A percentile compares a stretch with the other conserved stretches of the same genome.
Evolutionary conservation across 64 coral and sea anemone species (phyloP).

Genomic region (Actinia equina): DNA sequence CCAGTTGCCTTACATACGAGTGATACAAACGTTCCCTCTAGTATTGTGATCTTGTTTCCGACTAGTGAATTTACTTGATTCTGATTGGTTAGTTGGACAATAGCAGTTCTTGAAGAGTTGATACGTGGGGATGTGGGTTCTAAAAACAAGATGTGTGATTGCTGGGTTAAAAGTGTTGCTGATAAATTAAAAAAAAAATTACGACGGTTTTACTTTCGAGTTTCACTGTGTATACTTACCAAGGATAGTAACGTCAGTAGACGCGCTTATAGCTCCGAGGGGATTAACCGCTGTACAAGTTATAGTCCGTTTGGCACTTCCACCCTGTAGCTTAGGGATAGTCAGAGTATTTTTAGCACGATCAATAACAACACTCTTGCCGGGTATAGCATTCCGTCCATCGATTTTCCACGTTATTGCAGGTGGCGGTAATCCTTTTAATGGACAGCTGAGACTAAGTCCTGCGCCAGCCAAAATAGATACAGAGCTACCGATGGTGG

Average conservation of each 20-base stretch:
- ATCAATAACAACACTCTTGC: not conserved
- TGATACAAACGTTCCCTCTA: slow-evolving; percentile 46
- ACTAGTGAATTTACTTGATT: slow-evolving; percentile 39
- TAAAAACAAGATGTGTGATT: not conserved
- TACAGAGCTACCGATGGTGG: slow-evolving; percentile 45
- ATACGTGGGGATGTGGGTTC: not conserved
- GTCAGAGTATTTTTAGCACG: not conserved
- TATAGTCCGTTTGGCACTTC: not conserved
- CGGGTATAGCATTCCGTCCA: not conserved
- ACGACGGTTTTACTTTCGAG: too few species aligned
- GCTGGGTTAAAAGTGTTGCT: too few species aligned
- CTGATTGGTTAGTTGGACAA: not conserved
- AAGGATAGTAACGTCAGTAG: slow-evolving; percentile 20
- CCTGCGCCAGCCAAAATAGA: slow-evolving; percentile 49
- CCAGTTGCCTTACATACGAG: slow-evolving; percentile 35
- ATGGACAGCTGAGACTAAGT: slow-evolving; percentile 25
- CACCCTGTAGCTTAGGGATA: not conserved
- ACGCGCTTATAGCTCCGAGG: slow-evolving; percentile 34
- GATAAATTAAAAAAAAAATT: too few species aligned
- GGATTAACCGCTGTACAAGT: slow-evolving; percentile 36
- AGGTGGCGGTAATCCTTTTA: slow-evolving; percentile 29
- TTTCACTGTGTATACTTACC: slow-evolving; percentile 4
- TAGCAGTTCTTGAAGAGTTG: not conserved
- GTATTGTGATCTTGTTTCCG: slow-evolving; percentile 57
- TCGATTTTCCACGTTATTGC: slow-evolving; percentile 27